Evolutionary conservation across 2,888 invertebrate genomes (phyloP).

Genomic region (Orgyia antiqua): DNA sequence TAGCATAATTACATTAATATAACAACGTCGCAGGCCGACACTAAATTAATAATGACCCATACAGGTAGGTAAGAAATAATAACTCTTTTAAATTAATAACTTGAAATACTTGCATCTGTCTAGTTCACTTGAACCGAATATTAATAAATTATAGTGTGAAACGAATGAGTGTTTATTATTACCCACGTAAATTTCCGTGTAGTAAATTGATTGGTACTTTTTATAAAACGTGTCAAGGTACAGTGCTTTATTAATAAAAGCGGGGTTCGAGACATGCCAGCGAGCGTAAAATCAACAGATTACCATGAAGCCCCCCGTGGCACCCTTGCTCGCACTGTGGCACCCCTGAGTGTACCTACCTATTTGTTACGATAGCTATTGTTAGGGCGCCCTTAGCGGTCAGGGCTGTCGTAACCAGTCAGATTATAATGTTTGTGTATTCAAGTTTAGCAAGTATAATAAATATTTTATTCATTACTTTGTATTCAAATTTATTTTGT

Average conservation of each 20-base stretch:
- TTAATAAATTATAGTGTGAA: conserved; percentile 36
- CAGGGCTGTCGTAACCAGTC: conserved; percentile 55
- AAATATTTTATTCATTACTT: conserved; percentile 3
- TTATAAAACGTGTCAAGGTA: conserved; percentile 65
- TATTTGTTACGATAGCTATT: conserved; percentile 69
- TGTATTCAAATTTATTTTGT: too few species aligned
- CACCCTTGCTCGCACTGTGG: conserved; percentile 40
- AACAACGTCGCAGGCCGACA: too few species aligned
- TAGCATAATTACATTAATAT: too few species aligned
- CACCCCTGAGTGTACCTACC: conserved; percentile 63
- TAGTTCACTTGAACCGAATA: conserved; percentile 26
- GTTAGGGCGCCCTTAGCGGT: conserved; percentile 45
- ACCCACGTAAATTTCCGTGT: conserved; percentile 19
- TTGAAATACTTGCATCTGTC: too few species aligned
- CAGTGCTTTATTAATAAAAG: conserved; percentile 65
- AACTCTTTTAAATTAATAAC: too few species aligned
- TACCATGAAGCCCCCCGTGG: conserved; percentile 58
- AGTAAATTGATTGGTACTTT: conserved; percentile 42
- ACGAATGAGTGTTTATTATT: conserved; percentile 44
- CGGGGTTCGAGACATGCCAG: conserved; percentile 54
- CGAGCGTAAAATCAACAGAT: conserved; percentile 77
- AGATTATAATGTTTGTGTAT: conserved; percentile 24
- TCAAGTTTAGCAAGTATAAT: conserved; percentile 22
- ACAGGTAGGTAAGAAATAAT: too few species aligned
- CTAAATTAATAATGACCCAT: too few species aligned